Evolutionary conservation across 2,888 invertebrate species (phyloP), one percentile per base, ranked within the genome.

Genomic region (Ceratothoa steindachneri): DNA sequence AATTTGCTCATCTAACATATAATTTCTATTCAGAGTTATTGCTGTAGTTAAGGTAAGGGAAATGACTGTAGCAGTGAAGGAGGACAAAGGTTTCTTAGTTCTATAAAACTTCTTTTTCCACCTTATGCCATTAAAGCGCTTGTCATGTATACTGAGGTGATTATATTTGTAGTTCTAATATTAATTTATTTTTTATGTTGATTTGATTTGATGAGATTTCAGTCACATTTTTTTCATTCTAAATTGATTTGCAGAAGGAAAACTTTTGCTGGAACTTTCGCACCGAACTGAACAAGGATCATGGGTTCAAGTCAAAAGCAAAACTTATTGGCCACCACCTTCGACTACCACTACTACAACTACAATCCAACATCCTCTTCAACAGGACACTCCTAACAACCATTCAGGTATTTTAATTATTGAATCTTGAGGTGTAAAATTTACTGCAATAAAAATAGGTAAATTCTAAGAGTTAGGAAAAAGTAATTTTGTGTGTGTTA

Each of bases 241-340:
- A n/a, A n/a, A n/a, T n/a, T n/a, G n/a, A 55, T 27, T 86, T 85
- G 67, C 85, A 92, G 93, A 94, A 90, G 94, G 93, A 80, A 93
- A 93, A 85, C 92, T 93, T 85, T 93, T 93, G 82, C 85, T 94
- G 87, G 94, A 94, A 86, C 84, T 94, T 86, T 90, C 90, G 75
- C 88, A 91, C 82, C 76, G 81, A 52, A 88, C 89, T 53, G 88
- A 89, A 81, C 91, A 90, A 82, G 92, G 93, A 77, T 93, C 92
- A 84, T 94, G 94, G 94, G 91, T 93, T 83, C 93, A 93, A 80
- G 93, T 93, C 82, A 92, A 92, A 80, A 90, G 92, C 83, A 93
- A 93, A 86, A 91, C 92, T 75, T 93, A 91, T 86, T 93, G 93
- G 89, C 91, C 92, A 64, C 81, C 75, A 71, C 81, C 80, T n/a